phyloP scores from a whole-genome alignment of 2,797 vertebrate genomes.

The Babyrousa celebensis region DNA sequence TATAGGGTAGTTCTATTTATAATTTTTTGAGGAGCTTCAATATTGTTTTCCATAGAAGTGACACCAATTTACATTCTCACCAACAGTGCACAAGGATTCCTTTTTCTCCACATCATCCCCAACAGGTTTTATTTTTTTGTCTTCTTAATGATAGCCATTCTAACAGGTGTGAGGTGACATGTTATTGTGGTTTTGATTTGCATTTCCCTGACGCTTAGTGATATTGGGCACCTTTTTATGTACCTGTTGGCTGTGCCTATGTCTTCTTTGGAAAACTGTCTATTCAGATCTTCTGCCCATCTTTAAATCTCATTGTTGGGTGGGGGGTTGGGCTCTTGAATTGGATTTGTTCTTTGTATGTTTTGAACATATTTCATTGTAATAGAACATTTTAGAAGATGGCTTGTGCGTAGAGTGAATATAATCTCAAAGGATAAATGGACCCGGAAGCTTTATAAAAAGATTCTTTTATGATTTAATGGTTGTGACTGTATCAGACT shows the following conservation, averaged over 20 bases:
- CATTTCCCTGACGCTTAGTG: neutral
- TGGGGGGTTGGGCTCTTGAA: neutral
- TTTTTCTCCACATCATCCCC: neutral
- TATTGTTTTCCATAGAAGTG: neutral
- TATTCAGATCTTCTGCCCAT: neutral
- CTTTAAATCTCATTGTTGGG: neutral
- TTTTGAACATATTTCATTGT: neutral
- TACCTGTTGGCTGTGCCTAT: neutral
- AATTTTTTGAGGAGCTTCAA: neutral
- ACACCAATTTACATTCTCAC: neutral
- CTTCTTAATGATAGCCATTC: neutral
- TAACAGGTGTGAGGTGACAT: neutral
- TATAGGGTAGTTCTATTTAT: neutral
- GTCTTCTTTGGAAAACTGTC: neutral
- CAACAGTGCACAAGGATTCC: neutral
- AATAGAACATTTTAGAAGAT: neutral
- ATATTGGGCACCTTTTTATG: neutral
- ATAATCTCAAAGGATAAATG: neutral
- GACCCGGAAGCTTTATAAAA: neutral
- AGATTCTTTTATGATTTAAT: conserved; percentile 23
- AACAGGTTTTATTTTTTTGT: neutral
- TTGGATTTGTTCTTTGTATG: neutral
- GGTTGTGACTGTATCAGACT: neutral
- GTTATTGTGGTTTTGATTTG: neutral
- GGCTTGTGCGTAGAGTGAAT: neutral